Percentiles rank a stretch among this genome's conserved stretches.
Conservation (phyloP, 2,113 vertebrate species). For the Agapornis roseicollis region DNA sequence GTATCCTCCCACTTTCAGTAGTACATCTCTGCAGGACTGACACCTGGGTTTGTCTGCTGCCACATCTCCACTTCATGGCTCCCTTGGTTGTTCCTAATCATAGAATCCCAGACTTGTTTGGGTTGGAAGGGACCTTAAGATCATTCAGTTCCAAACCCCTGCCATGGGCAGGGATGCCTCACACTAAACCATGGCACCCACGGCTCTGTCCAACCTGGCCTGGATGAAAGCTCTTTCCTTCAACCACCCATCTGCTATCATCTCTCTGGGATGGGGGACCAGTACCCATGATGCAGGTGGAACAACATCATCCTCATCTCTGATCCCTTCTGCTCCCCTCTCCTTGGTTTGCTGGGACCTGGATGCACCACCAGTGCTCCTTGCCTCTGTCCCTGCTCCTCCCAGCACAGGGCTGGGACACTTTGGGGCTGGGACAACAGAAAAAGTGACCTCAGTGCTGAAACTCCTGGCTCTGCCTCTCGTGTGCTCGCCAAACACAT, state of each 20-base stretch:
- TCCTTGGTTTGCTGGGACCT: neutral
- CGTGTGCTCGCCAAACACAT: neutral
- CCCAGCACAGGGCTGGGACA: neutral
- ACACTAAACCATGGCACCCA: neutral
- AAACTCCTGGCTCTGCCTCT: neutral
- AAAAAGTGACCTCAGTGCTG: constrained; percentile 16
- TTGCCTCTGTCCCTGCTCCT: neutral
- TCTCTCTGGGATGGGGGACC: neutral
- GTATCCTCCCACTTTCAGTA: neutral
- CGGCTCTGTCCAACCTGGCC: neutral
- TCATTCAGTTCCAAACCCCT: neutral
- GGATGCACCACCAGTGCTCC: neutral
- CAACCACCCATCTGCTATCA: neutral
- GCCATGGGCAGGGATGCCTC: neutral
- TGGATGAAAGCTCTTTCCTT: neutral
- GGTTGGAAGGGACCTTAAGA: neutral
- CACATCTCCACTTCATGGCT: neutral
- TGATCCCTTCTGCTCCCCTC: neutral
- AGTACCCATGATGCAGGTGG: neutral
- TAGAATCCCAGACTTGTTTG: neutral
- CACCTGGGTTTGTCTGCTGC: rapidly evolving
- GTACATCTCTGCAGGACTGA: neutral
- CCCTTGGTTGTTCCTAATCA: neutral
- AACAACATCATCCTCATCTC: neutral
- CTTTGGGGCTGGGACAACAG: neutral